Conservation (phyloP, 2,888 invertebrate species). For the Itoplectis maculator region DNA sequence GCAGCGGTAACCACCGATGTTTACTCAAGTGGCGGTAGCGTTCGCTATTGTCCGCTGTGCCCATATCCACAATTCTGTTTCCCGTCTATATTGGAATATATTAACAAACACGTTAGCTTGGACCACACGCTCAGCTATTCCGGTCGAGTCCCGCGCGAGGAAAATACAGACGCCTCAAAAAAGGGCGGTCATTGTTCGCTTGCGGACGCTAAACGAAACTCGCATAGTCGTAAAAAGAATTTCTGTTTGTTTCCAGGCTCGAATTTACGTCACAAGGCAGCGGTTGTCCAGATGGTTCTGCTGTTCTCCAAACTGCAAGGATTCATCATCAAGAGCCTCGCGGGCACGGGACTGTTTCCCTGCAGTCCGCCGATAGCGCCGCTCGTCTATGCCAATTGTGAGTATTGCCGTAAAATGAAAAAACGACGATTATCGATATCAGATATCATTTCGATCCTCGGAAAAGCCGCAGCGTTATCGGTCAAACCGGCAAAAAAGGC, state of each 20-base stretch:
- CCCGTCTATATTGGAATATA: constrained; percentile 40
- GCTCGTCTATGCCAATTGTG: constrained; percentile 88
- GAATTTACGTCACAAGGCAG: constrained; percentile 79
- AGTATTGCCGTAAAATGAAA: constrained; percentile 77
- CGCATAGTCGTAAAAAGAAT: constrained; percentile 40
- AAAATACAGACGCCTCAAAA: constrained; percentile 22
- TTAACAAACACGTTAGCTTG: constrained; percentile 35
- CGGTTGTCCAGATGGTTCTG: constrained; percentile 88
- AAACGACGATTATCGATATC: no score
- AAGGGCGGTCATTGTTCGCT: constrained; percentile 32
- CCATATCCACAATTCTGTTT: neutral
- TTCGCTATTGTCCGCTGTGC: neutral
- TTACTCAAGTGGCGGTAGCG: constrained; percentile 45
- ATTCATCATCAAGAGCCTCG: constrained; percentile 86
- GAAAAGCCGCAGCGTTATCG: no score
- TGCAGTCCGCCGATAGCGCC: constrained; percentile 89
- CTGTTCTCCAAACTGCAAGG: constrained; percentile 90
- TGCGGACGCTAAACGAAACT: constrained; percentile 20
- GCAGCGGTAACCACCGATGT: constrained; percentile 19
- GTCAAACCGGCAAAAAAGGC: no score
- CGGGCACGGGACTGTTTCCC: constrained; percentile 86
- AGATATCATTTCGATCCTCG: neutral
- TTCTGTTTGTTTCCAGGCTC: constrained; percentile 75
- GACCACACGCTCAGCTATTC: constrained; percentile 55
- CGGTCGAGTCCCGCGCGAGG: constrained; percentile 1